These are phyloP conservation scores for Leptarthrus brevirostris DNA, from an alignment of 2,888 invertebrate species.

Conservation along the genomic window DNA sequence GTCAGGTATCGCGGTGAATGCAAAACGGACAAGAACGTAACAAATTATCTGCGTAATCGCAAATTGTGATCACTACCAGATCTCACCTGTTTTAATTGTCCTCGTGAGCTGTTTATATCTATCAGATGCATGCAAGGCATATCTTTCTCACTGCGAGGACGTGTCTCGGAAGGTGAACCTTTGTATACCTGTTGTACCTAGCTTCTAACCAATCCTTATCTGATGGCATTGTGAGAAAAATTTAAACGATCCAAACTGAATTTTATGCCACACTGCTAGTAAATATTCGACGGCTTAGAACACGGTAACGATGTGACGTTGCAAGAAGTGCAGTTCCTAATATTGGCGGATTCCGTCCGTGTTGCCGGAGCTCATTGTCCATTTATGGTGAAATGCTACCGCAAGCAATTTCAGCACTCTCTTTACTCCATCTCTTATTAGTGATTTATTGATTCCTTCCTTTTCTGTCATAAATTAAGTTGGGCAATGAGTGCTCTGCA, in stretches of 20 bases:
- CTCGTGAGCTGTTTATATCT: conserved; percentile 47
- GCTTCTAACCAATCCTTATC: conserved; percentile 33
- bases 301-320: conserved; percentile 4
- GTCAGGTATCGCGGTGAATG: conserved; percentile 1
- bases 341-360: background rate
- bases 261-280: conserved; percentile 42
- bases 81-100: conserved; percentile 47
- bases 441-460: conserved; percentile 48
- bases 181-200: conserved; percentile 29
- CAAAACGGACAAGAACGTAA: conserved; percentile 44
- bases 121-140: conserved; percentile 42
- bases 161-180: conserved; percentile 13
- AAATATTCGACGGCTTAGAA: conserved; percentile 24
- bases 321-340: conserved; percentile 7
- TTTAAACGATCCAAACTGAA: conserved; percentile 47
- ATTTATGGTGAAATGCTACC: conserved; percentile 47
- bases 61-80: conserved; percentile 46
- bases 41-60: conserved; percentile 46
- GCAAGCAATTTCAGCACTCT: conserved; percentile 35
- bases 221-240: conserved; percentile 47
- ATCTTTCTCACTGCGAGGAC: conserved; percentile 7
- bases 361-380: conserved; percentile 14
- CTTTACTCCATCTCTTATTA: conserved; percentile 19
- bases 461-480: conserved; percentile 47
- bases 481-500: conserved; percentile 11